Evolutionary conservation across 2,113 vertebrate species (phyloP).

Genomic region (Cacatua alba): DNA sequence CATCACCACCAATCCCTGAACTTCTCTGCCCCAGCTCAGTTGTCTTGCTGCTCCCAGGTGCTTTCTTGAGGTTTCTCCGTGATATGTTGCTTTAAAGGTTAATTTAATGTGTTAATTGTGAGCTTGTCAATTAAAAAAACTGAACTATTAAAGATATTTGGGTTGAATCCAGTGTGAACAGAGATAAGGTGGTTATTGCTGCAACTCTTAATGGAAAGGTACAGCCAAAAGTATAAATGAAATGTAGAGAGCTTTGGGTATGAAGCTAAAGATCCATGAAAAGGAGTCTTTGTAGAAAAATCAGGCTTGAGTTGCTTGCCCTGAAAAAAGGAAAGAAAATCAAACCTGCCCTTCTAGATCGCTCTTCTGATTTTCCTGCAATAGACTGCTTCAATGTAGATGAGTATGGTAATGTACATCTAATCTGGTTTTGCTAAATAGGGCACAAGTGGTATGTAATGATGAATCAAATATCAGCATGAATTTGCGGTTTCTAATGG

Average conservation of each 20-base stretch:
- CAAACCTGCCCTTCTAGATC: neutral
- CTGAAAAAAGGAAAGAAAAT: accelerated
- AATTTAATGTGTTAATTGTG: accelerated
- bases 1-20: accelerated
- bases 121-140: neutral
- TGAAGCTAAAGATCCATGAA: neutral
- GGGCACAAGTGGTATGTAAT: neutral
- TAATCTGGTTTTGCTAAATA: neutral
- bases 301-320: neutral
- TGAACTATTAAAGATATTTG: neutral
- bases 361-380: neutral
- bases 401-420: neutral
- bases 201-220: neutral
- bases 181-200: neutral
- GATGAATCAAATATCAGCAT: neutral
- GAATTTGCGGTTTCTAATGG: neutral
- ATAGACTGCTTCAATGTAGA: neutral
- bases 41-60: neutral
- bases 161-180: neutral
- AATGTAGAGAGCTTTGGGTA: neutral
- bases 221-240: neutral
- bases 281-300: neutral
- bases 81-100: accelerated
- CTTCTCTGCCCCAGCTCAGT: accelerated
- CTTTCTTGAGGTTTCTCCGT: neutral